phyloP scores from a whole-genome alignment of 2,113 vertebrate genomes.

The Entelurus aequoreus region DNA sequence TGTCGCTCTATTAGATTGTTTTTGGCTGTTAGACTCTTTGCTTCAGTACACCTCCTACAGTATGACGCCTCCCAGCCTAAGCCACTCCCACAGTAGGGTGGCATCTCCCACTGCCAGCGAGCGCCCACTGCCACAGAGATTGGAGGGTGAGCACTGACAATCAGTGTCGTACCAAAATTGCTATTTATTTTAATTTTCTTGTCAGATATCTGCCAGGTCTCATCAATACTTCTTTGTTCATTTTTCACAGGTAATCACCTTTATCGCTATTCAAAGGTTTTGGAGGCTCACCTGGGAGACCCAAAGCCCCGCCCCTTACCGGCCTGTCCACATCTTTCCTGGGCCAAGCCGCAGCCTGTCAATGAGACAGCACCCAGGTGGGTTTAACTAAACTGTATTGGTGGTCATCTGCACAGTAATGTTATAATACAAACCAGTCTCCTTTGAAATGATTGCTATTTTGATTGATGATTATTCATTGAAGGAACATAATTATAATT shows the following conservation, averaged over 20 bases:
- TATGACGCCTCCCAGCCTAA: conserved; percentile 89
- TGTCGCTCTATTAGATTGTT: conserved; percentile 77
- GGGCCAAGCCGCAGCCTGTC: conserved; percentile 97
- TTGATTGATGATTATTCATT: background rate
- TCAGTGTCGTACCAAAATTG: background rate
- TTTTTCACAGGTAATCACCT: conserved; percentile 86
- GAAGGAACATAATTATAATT: background rate
- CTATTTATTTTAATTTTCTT: background rate
- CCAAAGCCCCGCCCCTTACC: conserved; percentile 91
- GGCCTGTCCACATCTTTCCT: conserved; percentile 94
- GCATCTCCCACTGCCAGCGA: conserved; percentile 77
- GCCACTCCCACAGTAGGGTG: conserved; percentile 85
- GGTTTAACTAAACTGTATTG: background rate
- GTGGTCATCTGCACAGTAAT: background rate
- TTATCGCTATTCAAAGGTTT: conserved; percentile 95
- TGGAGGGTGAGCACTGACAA: conserved; percentile 81
- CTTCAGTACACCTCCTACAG: conserved; percentile 93
- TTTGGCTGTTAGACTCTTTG: conserved; percentile 93
- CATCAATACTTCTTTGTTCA: background rate
- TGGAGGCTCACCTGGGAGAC: conserved; percentile 89
- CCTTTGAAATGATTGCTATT: background rate
- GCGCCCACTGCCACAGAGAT: conserved; percentile 78
- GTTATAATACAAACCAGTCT: background rate
- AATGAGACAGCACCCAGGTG: conserved; percentile 97
- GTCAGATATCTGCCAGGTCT: background rate